These are phyloP conservation scores for Vombatus ursinus DNA, from an alignment of 2,113 vertebrate genomes.

Conservation along the genomic window DNA sequence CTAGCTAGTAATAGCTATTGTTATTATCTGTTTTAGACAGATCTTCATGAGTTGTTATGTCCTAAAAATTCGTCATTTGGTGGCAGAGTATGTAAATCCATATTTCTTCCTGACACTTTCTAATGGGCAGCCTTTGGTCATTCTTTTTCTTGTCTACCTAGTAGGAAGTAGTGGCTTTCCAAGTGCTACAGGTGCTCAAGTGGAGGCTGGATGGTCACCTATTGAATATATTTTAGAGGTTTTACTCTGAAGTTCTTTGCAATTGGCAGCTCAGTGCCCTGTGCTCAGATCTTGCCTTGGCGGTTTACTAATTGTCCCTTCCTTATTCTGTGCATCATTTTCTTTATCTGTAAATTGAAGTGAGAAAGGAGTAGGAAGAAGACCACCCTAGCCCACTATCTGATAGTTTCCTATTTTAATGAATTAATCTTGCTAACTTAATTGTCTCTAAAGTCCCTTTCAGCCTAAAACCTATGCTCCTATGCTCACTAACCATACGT, in stretches of 20 bases:
- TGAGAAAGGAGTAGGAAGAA: background rate
- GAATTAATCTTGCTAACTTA: no score
- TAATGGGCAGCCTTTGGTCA: background rate
- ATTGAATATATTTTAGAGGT: background rate
- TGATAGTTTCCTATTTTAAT: no score
- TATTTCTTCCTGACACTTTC: background rate
- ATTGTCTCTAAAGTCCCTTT: no score
- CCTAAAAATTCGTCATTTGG: background rate
- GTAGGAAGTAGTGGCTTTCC: background rate
- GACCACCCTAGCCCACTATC: no score
- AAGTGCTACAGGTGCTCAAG: background rate
- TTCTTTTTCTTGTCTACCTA: background rate
- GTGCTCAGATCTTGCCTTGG: background rate
- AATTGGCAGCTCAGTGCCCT: background rate
- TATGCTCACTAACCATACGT: no score
- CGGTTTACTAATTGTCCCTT: background rate
- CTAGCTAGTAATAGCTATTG: no score
- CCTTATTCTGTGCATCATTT: background rate
- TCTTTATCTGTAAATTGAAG: background rate
- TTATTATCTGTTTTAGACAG: no score
- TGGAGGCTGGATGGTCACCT: background rate
- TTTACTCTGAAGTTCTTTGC: background rate
- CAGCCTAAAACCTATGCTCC: no score
- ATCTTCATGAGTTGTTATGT: background rate
- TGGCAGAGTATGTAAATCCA: background rate